Base-by-base conservation (phyloP, 2,113 vertebrate species). In the Hippopotamus amphibius region DNA sequence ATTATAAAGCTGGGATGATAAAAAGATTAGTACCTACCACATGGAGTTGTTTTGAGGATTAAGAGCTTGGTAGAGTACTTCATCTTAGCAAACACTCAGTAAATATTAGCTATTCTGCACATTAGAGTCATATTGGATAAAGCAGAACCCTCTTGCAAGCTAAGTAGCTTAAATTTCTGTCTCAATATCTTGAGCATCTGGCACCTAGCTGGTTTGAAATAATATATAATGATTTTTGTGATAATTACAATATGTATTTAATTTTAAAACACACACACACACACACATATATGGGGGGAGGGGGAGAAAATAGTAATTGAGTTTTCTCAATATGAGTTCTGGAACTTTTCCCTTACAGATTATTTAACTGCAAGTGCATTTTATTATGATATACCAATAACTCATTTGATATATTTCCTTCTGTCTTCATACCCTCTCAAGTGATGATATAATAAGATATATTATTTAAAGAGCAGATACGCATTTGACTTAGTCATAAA, bases 401-500 rank as follows among this genome's bases (percentile, higher is more conserved):
- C 17, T 89, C 43, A 88, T 19, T 95, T 68, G n/a, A 48, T 71
- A 72, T 74, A 10, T 48, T 96, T 97, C 63, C 21, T 97, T 28
- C 3, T 88, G 13, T 76, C 92, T 97, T 95, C n/a, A 77, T 71
- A 37, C 5, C 17, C 15, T 89, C 33, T 79, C 84, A 89, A 71
- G 13, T 68, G n/a, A 68, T 91, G 46, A 50, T 82, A 53, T 48
- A 79, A 72, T n/a, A 74, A 37, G 13, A 79, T 81, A 59, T 37
- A 80, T 76, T 74, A 95, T 57, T 88, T 81, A 65, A 48, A 93
- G 12, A 43, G 21, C 10, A 94, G 30, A 57, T 53, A 90, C 16
- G 41, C 21, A 96, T 72, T 91, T 93, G 82, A 48, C 61, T 89
- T 91, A 82, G 43, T 69, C 59, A 46, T 86, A 95, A 93, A 97